A percentile compares a stretch with the other conserved stretches of the same genome.
Conservation (phyloP, 2,797 vertebrate species). For the Pachyuromys duprasi region DNA sequence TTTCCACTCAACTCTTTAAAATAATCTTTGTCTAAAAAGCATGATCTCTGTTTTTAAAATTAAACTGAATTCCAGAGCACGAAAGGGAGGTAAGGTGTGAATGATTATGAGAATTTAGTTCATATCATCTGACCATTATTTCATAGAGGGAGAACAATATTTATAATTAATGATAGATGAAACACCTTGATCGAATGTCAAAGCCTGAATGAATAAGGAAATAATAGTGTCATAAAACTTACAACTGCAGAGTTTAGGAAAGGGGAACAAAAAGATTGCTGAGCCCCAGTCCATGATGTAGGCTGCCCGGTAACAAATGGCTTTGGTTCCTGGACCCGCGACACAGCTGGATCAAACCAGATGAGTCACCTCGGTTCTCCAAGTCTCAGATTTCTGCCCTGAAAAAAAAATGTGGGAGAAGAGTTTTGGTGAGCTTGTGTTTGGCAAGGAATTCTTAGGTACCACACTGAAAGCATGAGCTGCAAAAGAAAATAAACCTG, state of each 20-base stretch:
- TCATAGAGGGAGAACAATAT: constrained; percentile 19
- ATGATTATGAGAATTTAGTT: neutral
- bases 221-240: constrained; percentile 32
- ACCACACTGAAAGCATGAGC: neutral
- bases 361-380: neutral
- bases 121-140: neutral
- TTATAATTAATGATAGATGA: constrained; percentile 48
- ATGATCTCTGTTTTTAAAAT: neutral
- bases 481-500: neutral
- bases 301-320: neutral
- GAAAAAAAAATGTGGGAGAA: neutral
- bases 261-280: neutral
- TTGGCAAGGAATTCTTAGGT: constrained; percentile 1
- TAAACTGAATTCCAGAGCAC: constrained; percentile 3
- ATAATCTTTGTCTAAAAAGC: neutral
- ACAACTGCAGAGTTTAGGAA: neutral
- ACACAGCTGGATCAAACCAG: neutral
- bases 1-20: neutral
- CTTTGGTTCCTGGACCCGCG: neutral
- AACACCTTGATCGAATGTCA: constrained; percentile 36
- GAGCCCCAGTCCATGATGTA: neutral
- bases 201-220: constrained; percentile 50
- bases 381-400: neutral
- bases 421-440: neutral
- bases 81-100: neutral